These are phyloP conservation scores for Tragulus kanchil DNA, from an alignment of 2,113 vertebrate genomes.

Conservation along the genomic window DNA sequence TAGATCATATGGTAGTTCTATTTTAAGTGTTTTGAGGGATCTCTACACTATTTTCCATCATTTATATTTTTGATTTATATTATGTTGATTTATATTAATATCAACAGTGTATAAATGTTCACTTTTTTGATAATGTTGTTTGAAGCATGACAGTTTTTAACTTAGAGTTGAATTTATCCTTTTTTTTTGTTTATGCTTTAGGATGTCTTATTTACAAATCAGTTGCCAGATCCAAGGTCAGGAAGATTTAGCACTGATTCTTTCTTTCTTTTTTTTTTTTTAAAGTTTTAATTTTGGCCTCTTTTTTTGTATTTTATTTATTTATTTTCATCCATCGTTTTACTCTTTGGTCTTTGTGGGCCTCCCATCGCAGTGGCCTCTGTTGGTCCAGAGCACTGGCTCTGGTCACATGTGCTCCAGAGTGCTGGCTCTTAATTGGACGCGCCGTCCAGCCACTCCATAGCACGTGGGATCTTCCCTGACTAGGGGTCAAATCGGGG, in stretches of 20 bases:
- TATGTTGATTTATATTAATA: background rate
- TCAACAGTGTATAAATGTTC: background rate
- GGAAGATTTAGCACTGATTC: background rate
- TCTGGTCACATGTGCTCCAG: too few relatives aligned
- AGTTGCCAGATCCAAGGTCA: background rate
- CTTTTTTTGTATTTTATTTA: too few relatives aligned
- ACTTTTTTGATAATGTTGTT: constrained; percentile 1
- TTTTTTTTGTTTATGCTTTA: background rate
- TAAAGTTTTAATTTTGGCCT: too few relatives aligned
- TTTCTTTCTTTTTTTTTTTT: background rate
- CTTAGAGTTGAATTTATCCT: background rate
- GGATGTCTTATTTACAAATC: background rate
- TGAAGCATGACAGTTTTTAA: background rate
- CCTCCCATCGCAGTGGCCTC: too few relatives aligned
- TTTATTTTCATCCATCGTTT: too few relatives aligned
- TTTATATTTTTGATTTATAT: too few relatives aligned
- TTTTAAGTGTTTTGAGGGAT: background rate
- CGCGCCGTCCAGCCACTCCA: too few relatives aligned
- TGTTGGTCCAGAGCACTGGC: too few relatives aligned
- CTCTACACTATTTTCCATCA: background rate
- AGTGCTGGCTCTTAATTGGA: too few relatives aligned
- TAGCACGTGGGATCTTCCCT: too few relatives aligned
- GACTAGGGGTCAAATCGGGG: too few relatives aligned
- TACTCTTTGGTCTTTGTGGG: too few relatives aligned
- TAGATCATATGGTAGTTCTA: background rate